A percentile compares a stretch with the other conserved stretches of the same genome.
phyloP scores from a whole-genome alignment of 1,140 invertebrate species.

The Calosoma granatense region DNA sequence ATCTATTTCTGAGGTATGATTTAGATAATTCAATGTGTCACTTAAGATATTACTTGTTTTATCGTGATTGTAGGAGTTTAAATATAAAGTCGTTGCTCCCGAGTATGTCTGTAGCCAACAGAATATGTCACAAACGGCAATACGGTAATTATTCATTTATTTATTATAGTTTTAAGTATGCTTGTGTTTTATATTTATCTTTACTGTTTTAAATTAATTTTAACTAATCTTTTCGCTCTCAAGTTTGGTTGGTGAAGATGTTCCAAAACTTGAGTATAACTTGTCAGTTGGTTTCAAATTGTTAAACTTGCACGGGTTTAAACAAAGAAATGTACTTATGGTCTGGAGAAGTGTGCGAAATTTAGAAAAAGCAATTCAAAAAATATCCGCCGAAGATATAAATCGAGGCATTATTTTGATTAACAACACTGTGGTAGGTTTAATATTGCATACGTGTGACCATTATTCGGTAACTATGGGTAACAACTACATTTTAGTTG shows the following conservation, averaged over 20 bases:
- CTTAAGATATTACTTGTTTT: neutral
- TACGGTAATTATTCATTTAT: constrained; percentile 6
- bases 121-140: neutral
- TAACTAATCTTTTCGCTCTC: neutral
- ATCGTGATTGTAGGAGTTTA: neutral
- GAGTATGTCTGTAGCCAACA: neutral
- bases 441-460: neutral
- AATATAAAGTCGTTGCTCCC: constrained; percentile 1
- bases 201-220: neutral
- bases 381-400: neutral
- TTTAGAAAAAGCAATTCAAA: neutral
- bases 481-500: neutral
- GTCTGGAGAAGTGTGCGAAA: neutral
- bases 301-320: neutral
- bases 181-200: neutral
- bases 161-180: neutral
- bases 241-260: neutral
- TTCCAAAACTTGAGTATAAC: neutral
- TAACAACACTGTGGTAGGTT: neutral
- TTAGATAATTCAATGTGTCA: neutral
- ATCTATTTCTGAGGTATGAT: neutral
- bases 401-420: neutral
- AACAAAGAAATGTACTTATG: neutral
- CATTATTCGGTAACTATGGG: too few relatives aligned
- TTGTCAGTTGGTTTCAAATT: neutral